Base-by-base conservation (phyloP, 2,888 invertebrate species). In the Dastarcus helophoroides region DNA sequence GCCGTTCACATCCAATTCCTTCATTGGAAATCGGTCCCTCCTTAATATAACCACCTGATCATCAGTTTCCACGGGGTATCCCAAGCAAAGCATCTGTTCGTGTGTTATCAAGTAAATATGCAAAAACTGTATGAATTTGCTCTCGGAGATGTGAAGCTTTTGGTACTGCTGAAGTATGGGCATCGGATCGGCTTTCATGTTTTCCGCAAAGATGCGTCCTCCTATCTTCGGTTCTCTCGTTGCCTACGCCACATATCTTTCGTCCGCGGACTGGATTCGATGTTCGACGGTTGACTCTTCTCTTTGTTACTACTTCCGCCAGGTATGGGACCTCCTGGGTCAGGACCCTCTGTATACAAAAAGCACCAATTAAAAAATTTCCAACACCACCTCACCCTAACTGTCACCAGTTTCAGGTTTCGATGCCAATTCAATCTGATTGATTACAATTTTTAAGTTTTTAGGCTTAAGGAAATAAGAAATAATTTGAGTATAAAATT, bases 21-120 rank as follows among this genome's bases (percentile, higher is more conserved):
- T 12, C 9, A 7, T 22, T 8, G 6, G 3, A 8, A 17, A 14
- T 13, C 9, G 5, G 16, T 13, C 21, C 12, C 27, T 5, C 24
- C 11, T 23, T 7, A 23, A 23, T 7, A 23, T 23, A 23, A 23
- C 7, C 22, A 21, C 21, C 27, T 6, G 6, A 16, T 13, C 6
- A 8, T 31, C 23, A n/a, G 14, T 24, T 46, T 77, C 75, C 4
- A 80, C 63, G 0, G 86, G 85, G 50, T 76, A 85, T 2, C 85
- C 84, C 40, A 77, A 65, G 7, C 69, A 67, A 42, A 73, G 64
- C 58, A 82, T 63, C 36, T 76, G 67, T 41, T 73, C 69, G 4
- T 65, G 64, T 13, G 69, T 68, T 27, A 84, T 64, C 11, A 76
- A 51, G 56, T 80, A 78, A 32, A 68, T 67, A 2, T 67, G 67